Base-by-base conservation (phyloP, 2,888 invertebrate species). In the Trileptium ribeirensis region DNA sequence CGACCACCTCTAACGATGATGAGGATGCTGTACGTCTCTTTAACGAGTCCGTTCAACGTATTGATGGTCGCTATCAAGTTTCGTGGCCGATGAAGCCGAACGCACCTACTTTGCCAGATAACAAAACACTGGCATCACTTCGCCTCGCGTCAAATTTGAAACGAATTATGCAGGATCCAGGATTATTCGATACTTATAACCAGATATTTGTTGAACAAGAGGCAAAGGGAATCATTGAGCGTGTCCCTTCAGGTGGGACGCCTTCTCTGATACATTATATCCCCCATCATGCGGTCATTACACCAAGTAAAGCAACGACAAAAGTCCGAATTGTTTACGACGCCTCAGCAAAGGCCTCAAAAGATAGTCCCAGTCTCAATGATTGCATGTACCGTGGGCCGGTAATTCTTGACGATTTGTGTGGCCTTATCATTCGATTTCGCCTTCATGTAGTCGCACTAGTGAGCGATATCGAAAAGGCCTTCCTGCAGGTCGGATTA, bases 301-400 rank as follows among this genome's bases (percentile, higher is more conserved):
- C 79, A 0, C 81, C 83, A n/a, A 24, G 64, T 8, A 83, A 84
- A 24, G 31, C 70, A 24, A 75, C 51, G 8, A 51, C 85, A 0
- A 86, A 86, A 77, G 67, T 86, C 3, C 67, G 85, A n/a, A 80
- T 84, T 39, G 86, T 86, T 8, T 86, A 81, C 77, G 85, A 78
- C 36, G 79, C 29, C 3, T 78, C 79, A 29, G 79, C 51, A 40
- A 67, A 1, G 67, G 40, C n/a, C 3, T 1, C 0, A 8, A 8
- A 67, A 51, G 31, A 74, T 15, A 78, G 34, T 15, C 79, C 40
- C 24, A 78, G 67, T 64, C 37, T 84, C 0, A 84, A 84, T 67
- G 82, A 84, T 31, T 84, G 82, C 74, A 77, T 84, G 15, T 64
- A 81, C 31, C 70, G 81, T 3, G 83, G 83, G 19, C 83, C 83